Evolutionary conservation across 2,888 invertebrate genomes (phyloP), one percentile per base, ranked within the genome.

Genomic region (Schizaphis graminum): DNA sequence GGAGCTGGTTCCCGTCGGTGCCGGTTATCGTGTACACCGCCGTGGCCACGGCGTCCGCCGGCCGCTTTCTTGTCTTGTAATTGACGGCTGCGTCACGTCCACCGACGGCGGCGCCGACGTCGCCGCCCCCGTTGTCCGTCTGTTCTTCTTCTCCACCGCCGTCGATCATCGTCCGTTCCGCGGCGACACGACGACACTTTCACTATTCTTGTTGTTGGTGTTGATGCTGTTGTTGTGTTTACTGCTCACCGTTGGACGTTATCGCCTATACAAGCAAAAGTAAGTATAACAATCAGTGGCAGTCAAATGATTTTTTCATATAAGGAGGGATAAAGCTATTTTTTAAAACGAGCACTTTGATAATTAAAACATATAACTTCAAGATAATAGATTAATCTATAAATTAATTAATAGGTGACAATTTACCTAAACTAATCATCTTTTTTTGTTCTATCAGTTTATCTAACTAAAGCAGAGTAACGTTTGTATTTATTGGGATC

Each of bases 31-130:
- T 94, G 89, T 94, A 94, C 85, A 94, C 93, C 47, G 77, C 44
- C 35, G 77, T 77, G 77, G 67, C n/a, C 26, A 86, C 44, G 57
- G 61, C 24, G 44, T 88, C 77, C 77, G n/a, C 84, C 90, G 90
- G 89, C 35, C 93, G 93, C 93, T 93, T 93, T 86, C 93, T 90
- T 41, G 86, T 94, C 85, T 90, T 91, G 93, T 93, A 93, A 57
- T 93, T 89, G 89, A 93, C 67, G 53, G 92, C 92, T n/a, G 44
- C 35, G 35, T 90, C 93, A 10, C 35, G 89, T n/a, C 85, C 84
- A 16, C 77, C 24, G 53, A 89, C 53, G 77, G 11, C 41, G 93
- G n/a, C 35, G n/a, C 86, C 57, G 44, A 28, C 28, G 24, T 8
- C 35, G 35, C 47, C 44, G 67, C 57, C 57, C n/a, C 41, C 26